Conservation (phyloP, 2,113 vertebrate species). For the Malurus melanocephalus region DNA sequence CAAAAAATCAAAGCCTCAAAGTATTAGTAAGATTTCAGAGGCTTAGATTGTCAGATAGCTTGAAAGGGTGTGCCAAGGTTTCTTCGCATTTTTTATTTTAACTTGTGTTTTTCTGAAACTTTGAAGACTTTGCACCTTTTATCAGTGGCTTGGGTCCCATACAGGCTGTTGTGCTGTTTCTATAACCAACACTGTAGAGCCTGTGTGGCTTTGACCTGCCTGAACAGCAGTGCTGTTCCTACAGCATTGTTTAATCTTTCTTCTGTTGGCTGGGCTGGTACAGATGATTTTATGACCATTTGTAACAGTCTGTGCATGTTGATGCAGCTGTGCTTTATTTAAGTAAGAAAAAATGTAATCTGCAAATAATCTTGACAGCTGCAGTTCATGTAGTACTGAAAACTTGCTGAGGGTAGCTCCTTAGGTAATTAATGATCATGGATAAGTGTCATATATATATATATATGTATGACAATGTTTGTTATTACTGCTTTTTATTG, state of each 20-base stretch:
- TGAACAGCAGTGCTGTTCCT: conserved; percentile 28
- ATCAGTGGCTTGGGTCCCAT: background rate
- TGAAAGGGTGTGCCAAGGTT: background rate
- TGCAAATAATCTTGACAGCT: conserved; percentile 28
- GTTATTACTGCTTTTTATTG: conserved; percentile 38
- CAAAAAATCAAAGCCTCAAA: background rate
- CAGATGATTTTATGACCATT: conserved; percentile 26
- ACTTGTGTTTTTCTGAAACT: background rate
- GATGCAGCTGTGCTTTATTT: conserved; percentile 48
- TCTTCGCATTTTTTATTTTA: conserved; percentile 11
- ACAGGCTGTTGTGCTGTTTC: background rate
- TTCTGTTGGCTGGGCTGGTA: background rate
- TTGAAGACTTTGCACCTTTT: background rate
- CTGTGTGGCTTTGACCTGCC: background rate
- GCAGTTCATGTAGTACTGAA: background rate
- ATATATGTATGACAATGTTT: background rate
- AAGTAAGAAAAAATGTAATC: conserved; percentile 30
- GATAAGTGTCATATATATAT: background rate
- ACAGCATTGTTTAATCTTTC: background rate
- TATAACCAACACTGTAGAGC: background rate
- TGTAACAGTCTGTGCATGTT: background rate
- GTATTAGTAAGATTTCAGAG: conserved; percentile 17
- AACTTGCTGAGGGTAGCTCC: background rate
- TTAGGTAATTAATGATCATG: background rate
- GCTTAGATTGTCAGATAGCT: background rate